Evolutionary conservation across 2,888 invertebrate species (phyloP), one percentile per base, ranked within the genome.

Genomic region (Diadegma fenestrale): DNA sequence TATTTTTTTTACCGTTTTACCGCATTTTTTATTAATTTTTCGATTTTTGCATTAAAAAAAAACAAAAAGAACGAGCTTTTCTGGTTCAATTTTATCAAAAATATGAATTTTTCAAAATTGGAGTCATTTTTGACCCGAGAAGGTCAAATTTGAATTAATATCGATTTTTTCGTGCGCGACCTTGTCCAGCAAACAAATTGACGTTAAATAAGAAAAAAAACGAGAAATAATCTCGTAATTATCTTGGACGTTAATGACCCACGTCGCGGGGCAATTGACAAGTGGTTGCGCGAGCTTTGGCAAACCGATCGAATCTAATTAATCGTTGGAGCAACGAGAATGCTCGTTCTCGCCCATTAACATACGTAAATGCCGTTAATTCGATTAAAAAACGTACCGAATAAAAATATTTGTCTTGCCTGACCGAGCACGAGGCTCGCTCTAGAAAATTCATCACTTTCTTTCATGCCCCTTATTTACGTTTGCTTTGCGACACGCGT

Each of bases 281-380:
- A n/a, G 4, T 26, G 12, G 58, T 58, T 26, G 26, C 26, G 26
- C 1, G 26, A 54, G 12, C 22, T 54, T 54, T 54, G 19, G 3
- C 58, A 26, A 58, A 26, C 58, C 26, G 1, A 3, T 26, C 26
- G 58, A 58, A 58, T 14, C 22, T 12, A 12, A 58, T 58, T 58
- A 10, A 51, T 51, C 51, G 8, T 1, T 51, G 8, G 7, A 10
- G 8, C 8, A 64, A 71, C 19, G 72, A 71, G 69, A 79, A 69
- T 43, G 43, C 33, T 75, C 54, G 54, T n/a, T n/a, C 51, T 22
- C 61, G 8, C 54, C 69, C 22, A 43, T 58, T 61, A 19, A 45
- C 43, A 64, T 43, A 77, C 76, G 78, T 85, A 41, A 66, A 85
- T 78, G 84, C 85, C 80, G 81, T 84, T 86, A 82, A 87, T 87